phyloP scores from a whole-genome alignment of 2,888 invertebrate genomes.

The Andricus quercusramuli region DNA sequence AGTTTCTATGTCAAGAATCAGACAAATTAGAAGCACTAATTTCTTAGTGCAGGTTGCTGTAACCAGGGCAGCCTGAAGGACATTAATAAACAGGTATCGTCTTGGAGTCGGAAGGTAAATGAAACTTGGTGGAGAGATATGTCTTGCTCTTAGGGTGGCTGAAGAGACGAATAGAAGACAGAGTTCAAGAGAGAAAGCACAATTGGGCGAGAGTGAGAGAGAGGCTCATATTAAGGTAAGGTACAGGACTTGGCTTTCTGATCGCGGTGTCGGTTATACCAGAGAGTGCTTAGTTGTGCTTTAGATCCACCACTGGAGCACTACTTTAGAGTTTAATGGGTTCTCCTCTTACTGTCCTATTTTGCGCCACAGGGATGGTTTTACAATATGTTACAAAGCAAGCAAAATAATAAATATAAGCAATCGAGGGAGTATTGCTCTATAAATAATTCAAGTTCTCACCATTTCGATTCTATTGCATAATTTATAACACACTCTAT shows the following conservation, averaged over 20 bases:
- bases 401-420: background rate
- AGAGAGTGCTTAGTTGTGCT: conserved; percentile 48
- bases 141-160: conserved; percentile 5
- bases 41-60: conserved; percentile 36
- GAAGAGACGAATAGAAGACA: conserved; percentile 30
- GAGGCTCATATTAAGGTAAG: conserved; percentile 9
- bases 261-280: conserved; percentile 51
- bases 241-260: conserved; percentile 56
- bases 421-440: background rate
- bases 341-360: conserved; percentile 41
- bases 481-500: background rate
- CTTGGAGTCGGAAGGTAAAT: conserved; percentile 32
- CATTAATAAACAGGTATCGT: conserved; percentile 42
- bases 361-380: background rate
- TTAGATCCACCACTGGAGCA: conserved; percentile 52
- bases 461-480: background rate
- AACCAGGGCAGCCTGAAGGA: conserved; percentile 25
- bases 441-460: background rate
- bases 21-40: conserved; percentile 46
- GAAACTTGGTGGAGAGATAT: conserved; percentile 15
- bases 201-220: conserved; percentile 14
- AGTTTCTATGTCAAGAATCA: conserved; percentile 30
- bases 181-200: conserved; percentile 38
- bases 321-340: conserved; percentile 54
- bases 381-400: conserved; percentile 3